A percentile compares a stretch with the other conserved stretches of the same genome.
Conservation (phyloP, 2,113 vertebrate genomes). For the Xiphias gladius region DNA sequence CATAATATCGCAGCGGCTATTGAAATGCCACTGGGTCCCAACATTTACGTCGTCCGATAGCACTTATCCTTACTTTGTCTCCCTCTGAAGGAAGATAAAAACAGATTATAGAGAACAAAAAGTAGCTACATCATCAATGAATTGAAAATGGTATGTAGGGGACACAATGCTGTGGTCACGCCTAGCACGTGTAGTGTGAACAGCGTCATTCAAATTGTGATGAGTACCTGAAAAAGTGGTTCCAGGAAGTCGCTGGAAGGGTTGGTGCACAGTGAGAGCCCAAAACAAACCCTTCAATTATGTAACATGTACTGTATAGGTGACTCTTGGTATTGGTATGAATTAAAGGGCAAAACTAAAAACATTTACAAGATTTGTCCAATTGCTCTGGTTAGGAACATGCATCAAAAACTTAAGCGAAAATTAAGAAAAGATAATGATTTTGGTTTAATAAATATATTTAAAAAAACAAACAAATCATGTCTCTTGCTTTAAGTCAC, state of each 20-base stretch:
- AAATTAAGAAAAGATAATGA: too few species aligned
- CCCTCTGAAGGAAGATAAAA: background rate
- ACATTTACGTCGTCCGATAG: background rate
- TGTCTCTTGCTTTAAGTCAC: background rate
- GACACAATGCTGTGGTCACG: background rate
- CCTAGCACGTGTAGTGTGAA: too few species aligned
- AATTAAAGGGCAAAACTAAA: too few species aligned
- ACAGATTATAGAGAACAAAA: background rate
- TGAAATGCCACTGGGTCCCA: background rate
- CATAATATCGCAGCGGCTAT: background rate
- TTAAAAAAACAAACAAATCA: background rate
- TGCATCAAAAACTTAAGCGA: background rate
- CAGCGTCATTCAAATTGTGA: too few species aligned
- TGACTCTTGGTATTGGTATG: too few species aligned
- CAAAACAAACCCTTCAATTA: background rate
- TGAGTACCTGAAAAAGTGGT: background rate
- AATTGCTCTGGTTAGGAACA: too few species aligned
- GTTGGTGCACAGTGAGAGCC: background rate
- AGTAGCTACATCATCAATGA: background rate
- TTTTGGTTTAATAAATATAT: background rate
- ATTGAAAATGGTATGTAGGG: background rate
- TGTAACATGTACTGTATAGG: background rate
- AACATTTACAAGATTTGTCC: too few species aligned
- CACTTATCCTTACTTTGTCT: background rate
- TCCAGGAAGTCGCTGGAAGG: too few species aligned